A percentile compares a stretch with the other conserved stretches of the same genome.
These are phyloP conservation scores for Zoanthus gigantus DNA, from an alignment of 92 coral and sea anemone genomes.

Conservation along the genomic window DNA sequence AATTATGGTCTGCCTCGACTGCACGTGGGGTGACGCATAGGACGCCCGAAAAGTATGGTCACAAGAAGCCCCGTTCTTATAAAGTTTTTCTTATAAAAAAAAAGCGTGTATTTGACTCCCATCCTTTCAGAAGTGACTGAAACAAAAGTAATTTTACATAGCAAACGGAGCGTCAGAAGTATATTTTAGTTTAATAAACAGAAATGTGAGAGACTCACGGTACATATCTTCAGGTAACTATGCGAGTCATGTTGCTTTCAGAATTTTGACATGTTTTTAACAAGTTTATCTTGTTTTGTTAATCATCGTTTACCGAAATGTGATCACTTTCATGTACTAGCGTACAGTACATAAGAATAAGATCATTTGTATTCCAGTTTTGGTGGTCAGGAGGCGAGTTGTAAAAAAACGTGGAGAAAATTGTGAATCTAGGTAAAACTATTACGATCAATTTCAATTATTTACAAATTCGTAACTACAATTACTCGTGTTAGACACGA, in stretches of 20 bases:
- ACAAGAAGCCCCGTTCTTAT: no score
- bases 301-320: not conserved
- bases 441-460: conserved; percentile 1
- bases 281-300: not conserved
- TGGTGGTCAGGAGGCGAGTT: no score
- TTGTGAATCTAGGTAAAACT: conserved; percentile 5
- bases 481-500: not conserved
- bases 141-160: not conserved
- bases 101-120: not conserved
- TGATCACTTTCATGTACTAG: not conserved
- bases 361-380: no score
- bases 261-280: not conserved
- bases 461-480: conserved; percentile 42
- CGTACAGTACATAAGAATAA: not conserved
- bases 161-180: conserved; percentile 2
- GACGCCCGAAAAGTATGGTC: no score
- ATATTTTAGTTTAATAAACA: not conserved
- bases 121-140: not conserved
- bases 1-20: no score
- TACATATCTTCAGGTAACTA: not conserved
- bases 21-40: no score
- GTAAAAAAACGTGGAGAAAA: not conserved
- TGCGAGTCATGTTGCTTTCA: not conserved
- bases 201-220: not conserved
- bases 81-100: no score